Conservation (phyloP, 2,797 vertebrate species). For the Megaceryle alcyon region DNA sequence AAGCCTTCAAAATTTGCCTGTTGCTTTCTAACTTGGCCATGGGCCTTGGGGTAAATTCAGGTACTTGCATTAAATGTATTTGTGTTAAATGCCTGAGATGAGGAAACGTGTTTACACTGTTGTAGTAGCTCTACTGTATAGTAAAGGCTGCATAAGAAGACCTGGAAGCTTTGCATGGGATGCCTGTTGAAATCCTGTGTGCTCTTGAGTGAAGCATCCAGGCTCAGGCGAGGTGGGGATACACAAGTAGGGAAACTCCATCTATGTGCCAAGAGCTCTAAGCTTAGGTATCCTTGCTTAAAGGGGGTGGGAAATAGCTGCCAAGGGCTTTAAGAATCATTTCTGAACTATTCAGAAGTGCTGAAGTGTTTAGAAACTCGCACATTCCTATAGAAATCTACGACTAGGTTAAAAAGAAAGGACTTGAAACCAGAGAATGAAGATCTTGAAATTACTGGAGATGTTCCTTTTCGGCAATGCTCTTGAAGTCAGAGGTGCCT, state of each 20-base stretch:
- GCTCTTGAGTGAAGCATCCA: background rate
- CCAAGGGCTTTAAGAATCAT: background rate
- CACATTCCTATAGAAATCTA: background rate
- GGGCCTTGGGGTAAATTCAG: background rate
- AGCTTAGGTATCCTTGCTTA: background rate
- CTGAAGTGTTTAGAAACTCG: background rate
- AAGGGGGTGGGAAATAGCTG: background rate
- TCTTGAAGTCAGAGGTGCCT: background rate
- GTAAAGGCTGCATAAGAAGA: fast-evolving
- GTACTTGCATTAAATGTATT: background rate
- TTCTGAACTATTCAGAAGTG: background rate
- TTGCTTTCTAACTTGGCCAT: background rate
- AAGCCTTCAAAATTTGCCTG: background rate
- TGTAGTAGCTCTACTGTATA: background rate
- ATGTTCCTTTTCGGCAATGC: background rate
- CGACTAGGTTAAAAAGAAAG: background rate
- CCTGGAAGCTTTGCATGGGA: background rate
- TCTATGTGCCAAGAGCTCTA: background rate
- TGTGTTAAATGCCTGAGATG: background rate
- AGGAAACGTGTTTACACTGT: background rate
- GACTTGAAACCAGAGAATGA: background rate
- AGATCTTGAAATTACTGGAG: background rate
- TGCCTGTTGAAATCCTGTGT: background rate
- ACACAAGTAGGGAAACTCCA: background rate
- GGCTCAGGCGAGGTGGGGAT: background rate